Percentiles rank a stretch among this genome's conserved stretches.
Evolutionary conservation across 2,888 invertebrate species (phyloP).

Genomic region (Caenorhabditis angaria): DNA sequence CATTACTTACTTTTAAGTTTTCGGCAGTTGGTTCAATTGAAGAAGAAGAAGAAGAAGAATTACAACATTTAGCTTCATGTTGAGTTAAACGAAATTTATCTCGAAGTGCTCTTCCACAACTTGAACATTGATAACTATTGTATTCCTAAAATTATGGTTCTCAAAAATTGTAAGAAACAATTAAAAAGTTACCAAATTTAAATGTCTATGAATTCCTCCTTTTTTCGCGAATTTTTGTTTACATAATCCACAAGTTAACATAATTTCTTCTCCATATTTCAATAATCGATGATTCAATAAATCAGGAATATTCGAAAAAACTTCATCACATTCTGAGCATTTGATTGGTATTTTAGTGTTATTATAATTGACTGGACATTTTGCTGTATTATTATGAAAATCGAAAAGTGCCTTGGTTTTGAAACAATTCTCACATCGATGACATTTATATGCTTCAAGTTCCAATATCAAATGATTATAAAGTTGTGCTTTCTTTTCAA

Average conservation of each 20-base stretch:
- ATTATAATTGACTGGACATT: not conserved
- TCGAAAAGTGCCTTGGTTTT: not conserved
- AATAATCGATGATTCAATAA: not conserved
- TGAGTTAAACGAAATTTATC: not conserved
- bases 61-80: not conserved
- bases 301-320: not conserved
- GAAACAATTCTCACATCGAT: not conserved
- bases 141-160: too few relatives aligned
- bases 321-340: not conserved
- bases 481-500: not conserved
- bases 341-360: not conserved
- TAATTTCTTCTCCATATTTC: not conserved
- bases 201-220: not conserved
- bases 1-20: not conserved
- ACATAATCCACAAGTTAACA: not conserved
- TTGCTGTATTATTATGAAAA: not conserved
- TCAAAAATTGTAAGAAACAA: too few relatives aligned
- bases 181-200: not conserved
- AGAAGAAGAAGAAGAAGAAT: not conserved
- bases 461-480: not conserved
- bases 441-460: not conserved
- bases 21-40: not conserved
- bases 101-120: not conserved
- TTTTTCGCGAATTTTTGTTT: not conserved
- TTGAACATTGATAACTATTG: not conserved